Evolutionary conservation across 1,140 invertebrate species (phyloP).

Genomic region (Pararge aegeria): DNA sequence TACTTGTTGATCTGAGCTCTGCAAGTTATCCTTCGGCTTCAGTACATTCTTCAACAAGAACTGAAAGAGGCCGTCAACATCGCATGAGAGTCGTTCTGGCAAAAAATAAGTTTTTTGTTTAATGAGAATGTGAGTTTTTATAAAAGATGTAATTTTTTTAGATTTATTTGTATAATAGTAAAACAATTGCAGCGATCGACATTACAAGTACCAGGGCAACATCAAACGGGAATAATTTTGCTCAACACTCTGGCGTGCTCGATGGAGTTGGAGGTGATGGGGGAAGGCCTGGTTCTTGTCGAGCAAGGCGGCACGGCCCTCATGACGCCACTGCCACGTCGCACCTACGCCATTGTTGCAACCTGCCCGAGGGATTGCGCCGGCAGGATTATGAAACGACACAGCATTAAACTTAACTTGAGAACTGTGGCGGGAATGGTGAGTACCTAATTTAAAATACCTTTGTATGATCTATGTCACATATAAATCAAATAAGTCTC

Average conservation of each 20-base stretch:
- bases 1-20: no score
- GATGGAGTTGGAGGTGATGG: constrained; percentile 46
- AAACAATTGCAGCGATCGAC: constrained; percentile 62
- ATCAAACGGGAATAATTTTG: constrained; percentile 54
- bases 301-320: constrained; percentile 52
- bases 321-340: constrained; percentile 51
- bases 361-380: constrained; percentile 47
- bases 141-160: no score
- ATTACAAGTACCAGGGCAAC: constrained; percentile 52
- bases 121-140: no score
- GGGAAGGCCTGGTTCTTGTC: constrained; percentile 44
- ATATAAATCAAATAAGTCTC: no score
- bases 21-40: no score
- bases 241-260: constrained; percentile 55
- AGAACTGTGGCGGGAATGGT: constrained; percentile 58
- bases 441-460: background rate
- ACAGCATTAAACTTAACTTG: constrained; percentile 36
- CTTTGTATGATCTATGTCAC: no score
- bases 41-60: no score
- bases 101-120: no score
- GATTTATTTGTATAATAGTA: no score
- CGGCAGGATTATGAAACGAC: constrained; percentile 51
- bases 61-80: no score
- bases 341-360: constrained; percentile 33
- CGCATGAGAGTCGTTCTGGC: no score